These are phyloP conservation scores for Gasterosteus aculeatus DNA, from an alignment of 2,113 vertebrate species.

Conservation along the genomic window DNA sequence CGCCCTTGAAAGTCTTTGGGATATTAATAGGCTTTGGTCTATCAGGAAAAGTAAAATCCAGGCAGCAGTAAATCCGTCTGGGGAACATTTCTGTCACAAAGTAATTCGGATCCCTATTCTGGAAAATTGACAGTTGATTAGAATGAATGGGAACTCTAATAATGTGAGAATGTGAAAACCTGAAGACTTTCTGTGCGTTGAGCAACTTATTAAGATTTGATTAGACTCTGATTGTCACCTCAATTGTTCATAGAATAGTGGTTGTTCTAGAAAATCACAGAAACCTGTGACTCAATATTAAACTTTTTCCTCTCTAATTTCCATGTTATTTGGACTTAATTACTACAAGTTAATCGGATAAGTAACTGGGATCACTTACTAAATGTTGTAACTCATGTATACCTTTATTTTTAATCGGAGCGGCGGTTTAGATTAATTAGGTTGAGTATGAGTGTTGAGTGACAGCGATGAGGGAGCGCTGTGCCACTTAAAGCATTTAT, in stretches of 20 bases:
- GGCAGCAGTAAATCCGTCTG: slow-evolving; percentile 35
- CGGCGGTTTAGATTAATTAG: slow-evolving; percentile 59
- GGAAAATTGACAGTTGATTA: slow-evolving; percentile 54
- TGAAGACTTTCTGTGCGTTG: neutral
- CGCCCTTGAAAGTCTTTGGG: slow-evolving; percentile 65
- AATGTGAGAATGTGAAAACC: slow-evolving; percentile 22
- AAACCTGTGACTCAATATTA: neutral
- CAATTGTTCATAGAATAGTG: neutral
- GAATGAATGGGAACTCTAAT: slow-evolving; percentile 26
- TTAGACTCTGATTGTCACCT: slow-evolving; percentile 2
- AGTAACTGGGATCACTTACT: no score
- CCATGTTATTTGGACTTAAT: neutral
- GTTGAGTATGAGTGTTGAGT: slow-evolving; percentile 42
- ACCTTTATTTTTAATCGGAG: slow-evolving; percentile 36
- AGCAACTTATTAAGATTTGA: slow-evolving; percentile 11
- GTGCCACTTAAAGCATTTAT: slow-evolving; percentile 64
- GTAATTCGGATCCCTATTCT: slow-evolving; percentile 38
- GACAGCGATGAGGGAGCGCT: slow-evolving; percentile 47
- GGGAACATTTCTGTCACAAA: slow-evolving; percentile 33
- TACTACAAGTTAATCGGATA: neutral
- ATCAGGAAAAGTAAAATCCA: slow-evolving; percentile 39
- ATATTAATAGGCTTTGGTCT: slow-evolving; percentile 49
- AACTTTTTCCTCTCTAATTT: neutral
- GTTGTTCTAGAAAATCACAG: neutral
- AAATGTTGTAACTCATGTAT: slow-evolving; percentile 9